These are phyloP conservation scores for Hipparchia semele DNA, from an alignment of 2,888 invertebrate species.

Conservation along the genomic window DNA sequence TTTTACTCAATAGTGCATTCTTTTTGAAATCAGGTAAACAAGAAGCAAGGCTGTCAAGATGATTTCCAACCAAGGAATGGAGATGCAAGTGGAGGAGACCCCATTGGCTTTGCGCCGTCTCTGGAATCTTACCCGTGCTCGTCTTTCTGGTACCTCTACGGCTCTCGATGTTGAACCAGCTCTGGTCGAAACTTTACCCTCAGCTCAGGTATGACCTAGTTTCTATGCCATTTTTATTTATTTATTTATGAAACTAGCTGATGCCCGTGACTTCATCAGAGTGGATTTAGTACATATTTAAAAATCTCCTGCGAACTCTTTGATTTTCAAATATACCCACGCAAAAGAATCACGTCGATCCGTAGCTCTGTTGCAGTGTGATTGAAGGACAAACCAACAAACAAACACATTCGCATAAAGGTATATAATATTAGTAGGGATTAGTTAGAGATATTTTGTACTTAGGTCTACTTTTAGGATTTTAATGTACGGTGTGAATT, in stretches of 20 bases:
- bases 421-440: no score
- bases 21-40: conserved; percentile 23
- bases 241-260: no score
- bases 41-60: conserved; percentile 52
- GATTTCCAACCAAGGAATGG: conserved; percentile 79
- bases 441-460: neutral
- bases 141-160: conserved; percentile 74
- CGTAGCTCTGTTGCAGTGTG: no score
- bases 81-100: conserved; percentile 81
- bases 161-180: conserved; percentile 68
- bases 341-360: no score
- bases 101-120: conserved; percentile 76
- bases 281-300: no score
- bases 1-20: neutral
- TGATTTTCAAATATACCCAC: neutral
- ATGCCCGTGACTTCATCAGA: no score
- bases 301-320: no score
- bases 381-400: no score
- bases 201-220: conserved; percentile 65
- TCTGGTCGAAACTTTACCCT: conserved; percentile 69
- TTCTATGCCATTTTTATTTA: no score
- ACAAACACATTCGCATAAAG: no score
- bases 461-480: neutral
- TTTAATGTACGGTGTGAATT: neutral
- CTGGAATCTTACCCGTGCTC: conserved; percentile 78